Evolutionary conservation across 2,888 invertebrate species (phyloP).

Genomic region (Quadroppia sp.): DNA sequence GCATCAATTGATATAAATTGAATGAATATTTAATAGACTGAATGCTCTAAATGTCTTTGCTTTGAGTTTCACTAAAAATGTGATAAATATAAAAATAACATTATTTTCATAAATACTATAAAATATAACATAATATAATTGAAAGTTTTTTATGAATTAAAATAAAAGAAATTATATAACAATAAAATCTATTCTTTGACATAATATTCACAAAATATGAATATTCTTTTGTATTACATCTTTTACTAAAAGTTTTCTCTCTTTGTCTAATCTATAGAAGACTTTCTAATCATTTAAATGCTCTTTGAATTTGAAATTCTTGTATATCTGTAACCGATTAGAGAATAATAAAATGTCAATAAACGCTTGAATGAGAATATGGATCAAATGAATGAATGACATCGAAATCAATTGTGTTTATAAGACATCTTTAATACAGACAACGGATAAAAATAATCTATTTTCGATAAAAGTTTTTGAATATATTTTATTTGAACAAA

Average conservation of each 20-base stretch:
- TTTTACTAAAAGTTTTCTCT: background rate
- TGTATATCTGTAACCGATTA: no score
- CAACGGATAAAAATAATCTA: no score
- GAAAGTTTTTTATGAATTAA: background rate
- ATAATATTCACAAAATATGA: background rate
- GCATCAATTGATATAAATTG: slow-evolving; percentile 5
- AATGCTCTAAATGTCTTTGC: slow-evolving; percentile 31
- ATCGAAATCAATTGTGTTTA: no score
- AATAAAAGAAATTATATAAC: background rate
- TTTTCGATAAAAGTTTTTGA: no score
- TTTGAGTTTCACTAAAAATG: no score
- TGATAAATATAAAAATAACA: background rate
- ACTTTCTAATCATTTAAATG: no score
- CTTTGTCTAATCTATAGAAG: background rate
- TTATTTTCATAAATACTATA: background rate
- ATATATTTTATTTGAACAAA: no score
- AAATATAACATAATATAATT: background rate
- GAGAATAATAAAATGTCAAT: no score
- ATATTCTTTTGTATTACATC: background rate
- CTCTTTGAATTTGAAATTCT: no score
- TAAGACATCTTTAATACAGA: no score
- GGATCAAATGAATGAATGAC: no score
- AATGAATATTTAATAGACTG: background rate
- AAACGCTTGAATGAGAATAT: no score
- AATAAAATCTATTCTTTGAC: background rate